These are phyloP conservation scores for Phoxinus phoxinus DNA, from an alignment of 2,113 vertebrate genomes.

Conservation along the genomic window DNA sequence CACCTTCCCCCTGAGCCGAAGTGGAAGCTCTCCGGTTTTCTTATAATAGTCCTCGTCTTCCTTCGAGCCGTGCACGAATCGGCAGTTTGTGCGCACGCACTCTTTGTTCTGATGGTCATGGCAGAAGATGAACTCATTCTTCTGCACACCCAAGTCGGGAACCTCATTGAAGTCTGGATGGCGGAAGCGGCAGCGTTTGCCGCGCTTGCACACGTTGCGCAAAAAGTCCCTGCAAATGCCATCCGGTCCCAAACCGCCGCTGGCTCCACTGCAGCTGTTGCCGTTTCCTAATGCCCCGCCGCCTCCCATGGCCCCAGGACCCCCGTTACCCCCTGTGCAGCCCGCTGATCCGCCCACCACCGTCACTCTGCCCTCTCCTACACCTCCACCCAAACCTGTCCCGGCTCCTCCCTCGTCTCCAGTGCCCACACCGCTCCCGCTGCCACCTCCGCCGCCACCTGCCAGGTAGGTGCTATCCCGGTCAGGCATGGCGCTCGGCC, in stretches of 20 bases:
- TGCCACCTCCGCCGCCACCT: constrained; percentile 72
- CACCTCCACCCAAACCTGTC: constrained; percentile 63
- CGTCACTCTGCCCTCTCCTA: constrained; percentile 67
- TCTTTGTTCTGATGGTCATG: constrained; percentile 98
- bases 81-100: constrained; percentile 91
- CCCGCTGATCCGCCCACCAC: constrained; percentile 67
- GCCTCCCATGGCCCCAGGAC: constrained; percentile 73
- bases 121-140: constrained; percentile 98
- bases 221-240: constrained; percentile 95
- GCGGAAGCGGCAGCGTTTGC: constrained; percentile 93
- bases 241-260: constrained; percentile 75
- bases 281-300: constrained; percentile 77
- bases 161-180: constrained; percentile 95
- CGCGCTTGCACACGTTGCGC: constrained; percentile 94
- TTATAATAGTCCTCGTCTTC: constrained; percentile 98
- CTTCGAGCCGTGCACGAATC: constrained; percentile 95
- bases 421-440: constrained; percentile 51
- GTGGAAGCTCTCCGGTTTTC: constrained; percentile 91
- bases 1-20: constrained; percentile 89
- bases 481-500: constrained; percentile 87
- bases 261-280: constrained; percentile 70
- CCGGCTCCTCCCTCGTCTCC: constrained; percentile 72
- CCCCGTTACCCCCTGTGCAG: constrained; percentile 55
- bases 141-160: constrained; percentile 92
- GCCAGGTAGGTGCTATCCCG: constrained; percentile 85